These are phyloP conservation scores for Sebastes iracundus DNA, from an alignment of 2,797 vertebrate species.

Conservation along the genomic window DNA sequence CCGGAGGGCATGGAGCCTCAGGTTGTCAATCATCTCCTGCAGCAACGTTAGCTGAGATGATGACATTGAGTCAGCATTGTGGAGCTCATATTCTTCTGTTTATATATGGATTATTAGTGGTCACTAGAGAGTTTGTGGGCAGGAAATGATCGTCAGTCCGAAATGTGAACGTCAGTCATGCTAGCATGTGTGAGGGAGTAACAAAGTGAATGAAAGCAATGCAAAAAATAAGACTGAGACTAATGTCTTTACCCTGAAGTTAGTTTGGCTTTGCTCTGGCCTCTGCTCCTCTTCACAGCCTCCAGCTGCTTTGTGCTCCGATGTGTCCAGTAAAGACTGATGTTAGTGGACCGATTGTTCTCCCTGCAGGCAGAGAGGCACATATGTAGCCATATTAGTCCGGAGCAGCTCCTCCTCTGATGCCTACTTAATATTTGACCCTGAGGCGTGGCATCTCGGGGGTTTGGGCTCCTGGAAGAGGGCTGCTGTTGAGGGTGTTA, in stretches of 20 bases:
- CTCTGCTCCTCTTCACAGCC: slow-evolving; percentile 9
- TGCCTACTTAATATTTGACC: slow-evolving; percentile 44
- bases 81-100: not conserved
- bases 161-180: not conserved
- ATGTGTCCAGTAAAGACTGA: slow-evolving; percentile 44
- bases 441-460: not conserved
- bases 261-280: not conserved
- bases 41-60: not conserved
- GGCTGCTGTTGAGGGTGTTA: not conserved
- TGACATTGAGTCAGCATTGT: not conserved
- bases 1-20: not conserved
- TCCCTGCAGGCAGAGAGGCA: slow-evolving; percentile 30
- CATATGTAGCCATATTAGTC: slow-evolving; percentile 28
- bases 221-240: slow-evolving; percentile 4
- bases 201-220: not conserved
- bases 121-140: not conserved
- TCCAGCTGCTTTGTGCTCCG: slow-evolving; percentile 23
- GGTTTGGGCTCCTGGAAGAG: not conserved
- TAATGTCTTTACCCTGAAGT: slow-evolving; percentile 19
- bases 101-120: not conserved
- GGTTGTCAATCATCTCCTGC: slow-evolving; percentile 7
- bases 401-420: slow-evolving; percentile 30
- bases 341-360: slow-evolving; percentile 18
- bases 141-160: not conserved
- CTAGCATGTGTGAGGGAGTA: not conserved